Base-by-base conservation (phyloP, 2,888 invertebrate genomes). In the Amiota minor region DNA sequence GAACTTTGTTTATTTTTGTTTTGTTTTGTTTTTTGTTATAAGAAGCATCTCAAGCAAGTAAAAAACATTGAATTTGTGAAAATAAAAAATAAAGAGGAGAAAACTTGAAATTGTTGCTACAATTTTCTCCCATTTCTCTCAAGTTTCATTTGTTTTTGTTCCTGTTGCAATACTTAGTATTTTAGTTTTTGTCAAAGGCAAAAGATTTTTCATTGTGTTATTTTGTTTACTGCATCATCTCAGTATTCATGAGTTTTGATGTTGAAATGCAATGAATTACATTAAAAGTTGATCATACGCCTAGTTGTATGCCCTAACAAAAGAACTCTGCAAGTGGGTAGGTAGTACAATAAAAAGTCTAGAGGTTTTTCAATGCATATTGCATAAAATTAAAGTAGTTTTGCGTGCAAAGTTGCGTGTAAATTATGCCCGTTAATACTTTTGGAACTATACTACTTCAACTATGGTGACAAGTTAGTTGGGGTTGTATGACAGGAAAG, bases 241-340 rank as follows among this genome's bases (percentile, higher is more conserved):
- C 18, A 50, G 67, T 50, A 67, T 67, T 67, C 67, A 67, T 67
- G 67, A 67, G 18, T 67, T 67, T 67, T 67, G 67, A 46, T 64
- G 45, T 59, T 59, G 18, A 18, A 20, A 50, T 50, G 67, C 67
- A 67, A 49, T 67, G 47, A 67, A 50, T 67, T 49, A 67, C 50
- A 49, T 50, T 20, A 67, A 50, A 20, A 47, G 16, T 47, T 49
- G 18, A 64, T 16, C 35, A 35, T 35, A 35, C 35, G 35, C 35
- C 35, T 35, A 6, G 35, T 35, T 35, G 35, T 35, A 6, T 6
- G 35, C 35, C 2, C 4, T 35, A 35, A 35, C 35, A 35, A 35
- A 6, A 35, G 35, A 35, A 35, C 35, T 35, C 6, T 35, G 6
- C 6, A 35, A 35, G 35, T 35, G 35, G 6, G 6, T 35, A 35